Evolutionary conservation across 2,888 invertebrate species (phyloP).

Genomic region (Thyatira batis): DNA sequence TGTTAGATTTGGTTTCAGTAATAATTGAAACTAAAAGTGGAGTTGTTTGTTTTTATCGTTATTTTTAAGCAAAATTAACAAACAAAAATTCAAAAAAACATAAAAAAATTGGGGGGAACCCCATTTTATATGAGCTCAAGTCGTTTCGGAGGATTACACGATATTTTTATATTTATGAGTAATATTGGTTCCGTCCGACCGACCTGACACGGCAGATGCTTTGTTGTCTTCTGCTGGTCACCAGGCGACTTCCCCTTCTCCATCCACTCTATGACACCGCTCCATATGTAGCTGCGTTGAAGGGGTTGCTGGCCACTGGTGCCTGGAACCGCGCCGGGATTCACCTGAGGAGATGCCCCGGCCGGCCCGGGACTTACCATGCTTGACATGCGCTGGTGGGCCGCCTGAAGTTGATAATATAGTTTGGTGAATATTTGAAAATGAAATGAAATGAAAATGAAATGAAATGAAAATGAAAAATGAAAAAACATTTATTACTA

Average conservation of each 20-base stretch:
- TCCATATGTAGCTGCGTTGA: constrained; percentile 84
- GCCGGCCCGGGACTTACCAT: constrained; percentile 49
- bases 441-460: too few relatives aligned
- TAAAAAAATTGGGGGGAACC: too few relatives aligned
- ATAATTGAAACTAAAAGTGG: too few relatives aligned
- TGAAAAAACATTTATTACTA: too few relatives aligned
- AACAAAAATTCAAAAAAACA: too few relatives aligned
- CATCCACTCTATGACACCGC: constrained; percentile 95
- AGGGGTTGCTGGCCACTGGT: constrained; percentile 24
- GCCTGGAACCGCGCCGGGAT: constrained; percentile 20
- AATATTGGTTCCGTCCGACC: neutral
- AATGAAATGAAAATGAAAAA: too few relatives aligned
- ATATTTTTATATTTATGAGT: neutral
- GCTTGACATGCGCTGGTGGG: constrained; percentile 57
- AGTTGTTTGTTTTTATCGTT: too few relatives aligned
- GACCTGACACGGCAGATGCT: constrained; percentile 80
- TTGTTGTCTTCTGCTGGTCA: constrained; percentile 92
- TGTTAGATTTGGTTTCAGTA: too few relatives aligned
- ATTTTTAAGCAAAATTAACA: too few relatives aligned
- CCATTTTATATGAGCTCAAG: too few relatives aligned
- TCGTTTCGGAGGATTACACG: too few relatives aligned
- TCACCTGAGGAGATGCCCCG: constrained; percentile 26
- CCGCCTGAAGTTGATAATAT: constrained; percentile 23
- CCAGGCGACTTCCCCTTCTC: constrained; percentile 92
- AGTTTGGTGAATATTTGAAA: neutral